phyloP scores from a whole-genome alignment of 2,888 invertebrate species.

The Odontocolon sp. region DNA sequence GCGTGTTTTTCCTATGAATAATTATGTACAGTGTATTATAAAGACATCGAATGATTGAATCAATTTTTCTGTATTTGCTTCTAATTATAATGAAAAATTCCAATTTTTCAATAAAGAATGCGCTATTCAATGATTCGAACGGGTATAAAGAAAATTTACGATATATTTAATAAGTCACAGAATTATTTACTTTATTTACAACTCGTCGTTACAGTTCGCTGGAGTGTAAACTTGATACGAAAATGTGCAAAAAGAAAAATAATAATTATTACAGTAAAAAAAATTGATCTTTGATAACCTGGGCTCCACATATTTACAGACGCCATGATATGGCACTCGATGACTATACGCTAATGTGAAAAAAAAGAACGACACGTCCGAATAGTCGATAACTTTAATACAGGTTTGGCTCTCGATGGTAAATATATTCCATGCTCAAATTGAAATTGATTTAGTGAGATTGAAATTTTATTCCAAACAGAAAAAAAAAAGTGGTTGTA shows the following conservation, averaged over 20 bases:
- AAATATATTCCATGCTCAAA: constrained; percentile 31
- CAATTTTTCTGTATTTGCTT: too few relatives aligned
- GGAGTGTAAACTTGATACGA: constrained; percentile 41
- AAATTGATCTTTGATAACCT: constrained; percentile 19
- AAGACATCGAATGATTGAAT: constrained; percentile 10
- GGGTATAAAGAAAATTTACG: background rate
- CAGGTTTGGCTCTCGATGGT: background rate
- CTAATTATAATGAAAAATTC: too few relatives aligned
- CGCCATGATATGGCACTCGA: constrained; percentile 56
- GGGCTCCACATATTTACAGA: constrained; percentile 52
- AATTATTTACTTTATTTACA: constrained; percentile 57
- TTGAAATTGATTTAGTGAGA: constrained; percentile 19
- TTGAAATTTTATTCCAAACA: constrained; percentile 39
- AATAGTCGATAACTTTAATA: constrained; percentile 17
- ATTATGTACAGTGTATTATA: constrained; percentile 56
- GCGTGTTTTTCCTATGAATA: constrained; percentile 35
- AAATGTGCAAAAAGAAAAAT: constrained; percentile 48
- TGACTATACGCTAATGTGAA: constrained; percentile 41
- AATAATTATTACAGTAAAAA: constrained; percentile 21
- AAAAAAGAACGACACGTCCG: background rate
- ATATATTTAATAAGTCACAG: constrained; percentile 49
- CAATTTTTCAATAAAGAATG: too few relatives aligned
- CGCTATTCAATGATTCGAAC: background rate
- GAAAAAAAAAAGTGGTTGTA: constrained; percentile 58
- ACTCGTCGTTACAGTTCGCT: constrained; percentile 53